Base-by-base conservation (phyloP, 2,888 invertebrate genomes). In the Caenorhabditis doughertyi region DNA sequence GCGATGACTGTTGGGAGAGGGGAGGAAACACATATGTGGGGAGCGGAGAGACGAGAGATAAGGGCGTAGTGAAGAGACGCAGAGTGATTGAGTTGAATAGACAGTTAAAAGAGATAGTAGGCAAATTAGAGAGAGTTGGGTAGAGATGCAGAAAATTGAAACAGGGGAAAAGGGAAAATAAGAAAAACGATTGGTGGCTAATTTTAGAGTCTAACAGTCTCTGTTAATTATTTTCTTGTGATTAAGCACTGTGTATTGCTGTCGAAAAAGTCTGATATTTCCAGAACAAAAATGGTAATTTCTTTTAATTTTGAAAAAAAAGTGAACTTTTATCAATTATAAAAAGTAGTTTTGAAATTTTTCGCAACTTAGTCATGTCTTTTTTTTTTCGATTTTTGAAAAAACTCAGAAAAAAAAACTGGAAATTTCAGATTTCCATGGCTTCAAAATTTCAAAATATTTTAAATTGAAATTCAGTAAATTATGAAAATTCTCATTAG, bases 1-100 rank as follows among this genome's bases (percentile, higher is more conserved):
- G 18, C 3, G n/a, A 53, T 53, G 60, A 77, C 68, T 62, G 77
- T 77, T 60, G 68, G n/a, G n/a, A n/a, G n/a, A n/a, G n/a, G n/a
- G n/a, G n/a, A n/a, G n/a, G n/a, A n/a, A n/a, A n/a, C n/a, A n/a
- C n/a, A n/a, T n/a, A n/a, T n/a, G n/a, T n/a, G n/a, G n/a, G n/a
- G n/a, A n/a, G n/a, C n/a, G n/a, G 27, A 11, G 25, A 16, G 8
- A 16, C 2, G 35, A 58, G 49, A 70, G 49, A 70, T 39, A 23
- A 21, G 16, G 8, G 23, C 44, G 27, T 16, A 16, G 16, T 13
- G 18, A 39, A 44, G 67, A 76, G 60, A 68, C 76, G 51, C 49
- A 76, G 51, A 29, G 42, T n/a, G 29, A n/a, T n/a, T 18, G 35
- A 47, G 25, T 55, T 65, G n/a, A 18, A 47, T 47, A 18, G 44